Evolutionary conservation across 2,113 vertebrate species (phyloP).

Genomic region (Xenopus tropicalis): UCB_Xtro_10.0 CM004445.2:33024001-33024500

Average conservation of each 20-base stretch:
- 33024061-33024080: constrained; percentile 49
- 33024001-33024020: constrained; percentile 47
- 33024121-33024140: constrained; percentile 50
- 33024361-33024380: constrained; percentile 45
- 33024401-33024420: constrained; percentile 21
- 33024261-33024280: constrained; percentile 40
- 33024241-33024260: constrained; percentile 48
- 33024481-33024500: neutral
- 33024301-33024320: constrained; percentile 39
- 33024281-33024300: constrained; percentile 50
- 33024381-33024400: constrained; percentile 29
- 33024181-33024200: constrained; percentile 38
- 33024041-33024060: constrained; percentile 45
- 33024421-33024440: constrained; percentile 6
- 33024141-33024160: constrained; percentile 48
- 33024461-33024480: constrained; percentile 14
- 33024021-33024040: constrained; percentile 48
- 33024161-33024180: constrained; percentile 37
- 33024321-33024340: constrained; percentile 50
- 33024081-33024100: constrained; percentile 56
- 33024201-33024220: constrained; percentile 45
- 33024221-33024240: constrained; percentile 43
- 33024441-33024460: constrained; percentile 5
- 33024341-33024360: constrained; percentile 44
- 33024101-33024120: constrained; percentile 42